Evolutionary conservation across 1,140 invertebrate genomes (phyloP), one percentile per base, ranked within the genome.

Genomic region (Lucilia sericata): DNA sequence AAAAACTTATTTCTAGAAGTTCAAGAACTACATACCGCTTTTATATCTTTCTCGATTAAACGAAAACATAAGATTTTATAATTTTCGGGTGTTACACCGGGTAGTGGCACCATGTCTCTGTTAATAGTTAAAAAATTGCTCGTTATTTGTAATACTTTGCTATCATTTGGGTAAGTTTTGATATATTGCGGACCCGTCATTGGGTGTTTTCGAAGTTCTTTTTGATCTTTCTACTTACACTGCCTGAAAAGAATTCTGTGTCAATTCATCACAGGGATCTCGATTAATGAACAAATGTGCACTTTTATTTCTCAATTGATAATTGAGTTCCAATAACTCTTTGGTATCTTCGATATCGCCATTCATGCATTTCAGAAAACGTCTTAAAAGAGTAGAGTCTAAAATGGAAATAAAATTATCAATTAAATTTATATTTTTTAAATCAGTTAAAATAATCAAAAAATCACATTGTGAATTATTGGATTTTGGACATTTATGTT

Each of bases 251-350:
- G 92, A 91, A 34, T 93, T 91, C 87, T 92, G 90, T n/a, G 94
- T 93, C 86, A 91, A 92, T 36, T 92, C 90, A 2, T 92, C 90
- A 80, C 91, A 88, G 7, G 94, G 93, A 90, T 95, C 94, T 70
- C 94, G 91, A 47, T 94, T 92, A 75, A 90, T 90, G 86, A 95
- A 95, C 81, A 95, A 91, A 87, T 95, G 94, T 0, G 94, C 93
- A 21, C 93, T 92, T 84, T 92, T 93, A 10, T 92, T 92, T 5
- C 94, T 92, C 82, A 95, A 89, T 14, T 92, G 94, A 86, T 94
- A 95, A 89, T 94, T 95, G 75, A 93, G 87, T 84, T 94, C 92
- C 83, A 95, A 93, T 82, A 94, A 92, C 10, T 89, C 88, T 88
- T 94, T 94, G 0, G 93, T 93, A 13, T 92, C 91, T 80, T 94